phyloP scores from a whole-genome alignment of 1,140 invertebrate species.

The Atta colombica region DNA sequence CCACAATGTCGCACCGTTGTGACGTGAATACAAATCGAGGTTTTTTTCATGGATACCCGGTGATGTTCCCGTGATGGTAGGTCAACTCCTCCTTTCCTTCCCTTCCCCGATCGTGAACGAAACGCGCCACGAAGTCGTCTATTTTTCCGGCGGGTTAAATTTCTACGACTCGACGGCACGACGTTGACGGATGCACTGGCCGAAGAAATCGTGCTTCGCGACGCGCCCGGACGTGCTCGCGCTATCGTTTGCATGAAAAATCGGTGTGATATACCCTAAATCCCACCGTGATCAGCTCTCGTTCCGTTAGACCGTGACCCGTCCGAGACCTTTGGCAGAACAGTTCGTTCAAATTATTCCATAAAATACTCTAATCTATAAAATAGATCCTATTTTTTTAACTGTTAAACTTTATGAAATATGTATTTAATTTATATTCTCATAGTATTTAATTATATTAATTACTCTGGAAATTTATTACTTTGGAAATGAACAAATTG shows the following conservation, averaged over 20 bases:
- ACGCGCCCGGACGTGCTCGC: conserved; percentile 61
- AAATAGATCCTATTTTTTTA: not conserved
- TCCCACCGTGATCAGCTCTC: conserved; percentile 44
- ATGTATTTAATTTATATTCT: not conserved
- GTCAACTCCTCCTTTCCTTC: conserved; percentile 21
- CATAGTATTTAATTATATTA: not conserved
- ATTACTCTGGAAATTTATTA: not conserved
- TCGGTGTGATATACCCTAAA: conserved; percentile 66
- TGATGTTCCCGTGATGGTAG: conserved; percentile 48
- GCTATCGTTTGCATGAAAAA: conserved; percentile 79
- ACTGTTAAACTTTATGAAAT: not conserved
- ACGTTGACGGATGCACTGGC: conserved; percentile 85
- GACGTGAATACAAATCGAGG: conserved; percentile 83
- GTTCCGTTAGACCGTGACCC: conserved; percentile 29
- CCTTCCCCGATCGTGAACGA: conserved; percentile 56
- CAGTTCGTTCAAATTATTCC: not conserved
- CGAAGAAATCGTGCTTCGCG: conserved; percentile 81
- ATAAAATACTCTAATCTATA: not conserved
- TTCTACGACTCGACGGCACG: conserved; percentile 82
- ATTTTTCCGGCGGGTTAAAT: conserved; percentile 82
- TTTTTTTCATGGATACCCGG: conserved; percentile 76
- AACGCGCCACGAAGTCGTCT: conserved; percentile 72
- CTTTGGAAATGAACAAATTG: not conserved
- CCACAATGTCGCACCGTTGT: conserved; percentile 76
- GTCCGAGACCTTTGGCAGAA: not conserved